Evolutionary conservation across 2,797 vertebrate genomes (phyloP).

Genomic region (Lophotriccus pileatus): DNA sequence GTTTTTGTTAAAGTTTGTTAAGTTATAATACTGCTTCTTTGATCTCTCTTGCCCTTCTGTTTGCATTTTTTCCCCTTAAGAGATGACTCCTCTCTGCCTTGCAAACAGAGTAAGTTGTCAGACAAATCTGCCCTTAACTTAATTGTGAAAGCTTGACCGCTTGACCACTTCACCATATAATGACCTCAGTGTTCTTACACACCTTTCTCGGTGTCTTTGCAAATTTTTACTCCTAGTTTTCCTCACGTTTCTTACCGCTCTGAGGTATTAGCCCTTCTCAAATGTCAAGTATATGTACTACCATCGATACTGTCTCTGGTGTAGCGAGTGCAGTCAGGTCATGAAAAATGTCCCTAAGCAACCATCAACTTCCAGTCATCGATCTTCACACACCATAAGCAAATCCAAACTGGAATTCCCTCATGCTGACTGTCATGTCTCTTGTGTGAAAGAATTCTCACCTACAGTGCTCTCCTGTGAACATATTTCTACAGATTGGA

Average conservation of each 20-base stretch:
- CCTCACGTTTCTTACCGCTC: not conserved
- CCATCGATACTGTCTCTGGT: not conserved
- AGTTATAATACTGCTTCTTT: not conserved
- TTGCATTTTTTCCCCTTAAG: not conserved
- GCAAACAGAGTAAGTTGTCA: not conserved
- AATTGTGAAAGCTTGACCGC: not conserved
- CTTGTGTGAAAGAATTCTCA: not conserved
- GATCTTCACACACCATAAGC: not conserved
- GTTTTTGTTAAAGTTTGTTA: not conserved
- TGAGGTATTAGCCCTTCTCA: slow-evolving; percentile 2
- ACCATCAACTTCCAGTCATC: not conserved
- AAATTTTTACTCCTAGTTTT: slow-evolving; percentile 19
- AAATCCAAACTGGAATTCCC: not conserved
- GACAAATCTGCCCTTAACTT: not conserved
- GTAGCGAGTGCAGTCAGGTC: not conserved
- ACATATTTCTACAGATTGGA: not conserved
- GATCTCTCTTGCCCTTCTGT: not conserved
- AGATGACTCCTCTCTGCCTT: not conserved
- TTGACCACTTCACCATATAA: not conserved
- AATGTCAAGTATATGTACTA: not conserved
- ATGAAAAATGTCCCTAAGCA: not conserved
- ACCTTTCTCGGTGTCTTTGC: not conserved
- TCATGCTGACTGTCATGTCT: not conserved
- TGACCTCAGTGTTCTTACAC: not conserved
- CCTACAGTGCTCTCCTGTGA: not conserved